A percentile compares a stretch with the other conserved stretches of the same genome.
Conservation (phyloP, 1,140 invertebrate genomes). For the Drosophila leontia region DNA sequence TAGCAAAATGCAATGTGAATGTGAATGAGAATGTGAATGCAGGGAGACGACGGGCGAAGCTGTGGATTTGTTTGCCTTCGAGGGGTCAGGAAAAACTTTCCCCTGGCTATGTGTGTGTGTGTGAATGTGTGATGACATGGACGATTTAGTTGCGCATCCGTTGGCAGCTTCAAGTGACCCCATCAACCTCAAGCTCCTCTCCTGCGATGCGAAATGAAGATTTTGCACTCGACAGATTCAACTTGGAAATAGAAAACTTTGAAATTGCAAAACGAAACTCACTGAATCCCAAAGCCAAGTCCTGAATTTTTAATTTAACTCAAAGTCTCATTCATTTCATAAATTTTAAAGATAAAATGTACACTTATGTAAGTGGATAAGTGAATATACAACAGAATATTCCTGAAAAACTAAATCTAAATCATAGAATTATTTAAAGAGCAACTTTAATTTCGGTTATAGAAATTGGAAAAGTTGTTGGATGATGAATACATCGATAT, state of each 20-base stretch:
- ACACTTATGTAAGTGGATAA: background rate
- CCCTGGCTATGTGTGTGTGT: constrained; percentile 3
- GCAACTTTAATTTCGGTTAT: background rate
- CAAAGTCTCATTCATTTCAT: background rate
- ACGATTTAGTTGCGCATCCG: constrained; percentile 73
- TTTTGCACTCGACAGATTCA: constrained; percentile 45
- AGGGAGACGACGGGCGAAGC: background rate
- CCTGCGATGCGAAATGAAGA: constrained; percentile 22
- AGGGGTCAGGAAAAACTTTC: constrained; percentile 26
- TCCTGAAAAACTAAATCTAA: background rate
- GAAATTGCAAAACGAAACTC: constrained; percentile 31
- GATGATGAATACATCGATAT: no score
- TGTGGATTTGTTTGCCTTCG: constrained; percentile 1
- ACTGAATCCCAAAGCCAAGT: constrained; percentile 16
- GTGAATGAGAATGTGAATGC: constrained; percentile 56
- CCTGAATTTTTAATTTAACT: constrained; percentile 19
- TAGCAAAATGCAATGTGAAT: constrained; percentile 74
- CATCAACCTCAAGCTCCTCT: constrained; percentile 25
- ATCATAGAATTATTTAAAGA: background rate
- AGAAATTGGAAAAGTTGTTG: no score
- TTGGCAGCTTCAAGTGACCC: constrained; percentile 57
- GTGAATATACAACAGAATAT: background rate
- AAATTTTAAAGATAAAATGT: constrained; percentile 3
- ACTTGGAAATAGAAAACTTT: constrained; percentile 40
- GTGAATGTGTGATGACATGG: constrained; percentile 65